These are phyloP conservation scores for Felis chaus DNA, from an alignment of 2,113 vertebrate species.

Conservation along the genomic window DNA sequence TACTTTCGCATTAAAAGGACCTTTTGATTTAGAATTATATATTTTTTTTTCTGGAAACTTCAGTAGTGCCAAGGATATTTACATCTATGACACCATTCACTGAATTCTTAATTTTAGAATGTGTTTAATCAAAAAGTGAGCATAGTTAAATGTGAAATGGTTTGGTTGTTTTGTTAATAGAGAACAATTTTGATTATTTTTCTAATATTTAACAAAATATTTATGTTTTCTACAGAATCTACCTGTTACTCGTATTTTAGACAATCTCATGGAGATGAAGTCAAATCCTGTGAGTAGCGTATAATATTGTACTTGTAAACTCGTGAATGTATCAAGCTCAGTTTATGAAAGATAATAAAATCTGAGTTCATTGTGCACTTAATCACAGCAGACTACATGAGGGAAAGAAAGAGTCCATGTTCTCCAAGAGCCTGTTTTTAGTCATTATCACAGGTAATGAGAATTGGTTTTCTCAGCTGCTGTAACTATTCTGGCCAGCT, in stretches of 20 bases:
- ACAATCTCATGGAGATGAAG: constrained; percentile 97
- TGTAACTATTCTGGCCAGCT: neutral
- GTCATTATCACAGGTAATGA: neutral
- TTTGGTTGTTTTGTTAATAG: neutral
- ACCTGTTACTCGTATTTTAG: constrained; percentile 94
- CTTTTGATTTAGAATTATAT: constrained; percentile 22
- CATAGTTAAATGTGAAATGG: constrained; percentile 18
- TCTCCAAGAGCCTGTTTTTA: neutral
- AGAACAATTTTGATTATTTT: neutral
- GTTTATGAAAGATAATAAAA: neutral
- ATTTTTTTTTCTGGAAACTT: constrained; percentile 9
- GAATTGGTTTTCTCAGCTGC: constrained; percentile 38
- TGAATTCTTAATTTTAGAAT: constrained; percentile 27
- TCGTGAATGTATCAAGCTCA: neutral
- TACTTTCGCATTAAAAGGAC: neutral
- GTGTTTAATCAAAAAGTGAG: constrained; percentile 32
- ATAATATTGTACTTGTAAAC: constrained; percentile 4
- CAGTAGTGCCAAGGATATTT: neutral
- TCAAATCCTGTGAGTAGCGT: constrained; percentile 92
- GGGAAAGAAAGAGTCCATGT: neutral
- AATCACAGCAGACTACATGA: neutral
- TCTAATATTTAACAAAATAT: constrained; percentile 51
- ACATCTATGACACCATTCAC: neutral
- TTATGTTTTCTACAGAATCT: constrained; percentile 89
- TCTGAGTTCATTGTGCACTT: neutral